Conservation (phyloP, 1,140 invertebrate genomes). For the Luehdorfia chinensis region DNA sequence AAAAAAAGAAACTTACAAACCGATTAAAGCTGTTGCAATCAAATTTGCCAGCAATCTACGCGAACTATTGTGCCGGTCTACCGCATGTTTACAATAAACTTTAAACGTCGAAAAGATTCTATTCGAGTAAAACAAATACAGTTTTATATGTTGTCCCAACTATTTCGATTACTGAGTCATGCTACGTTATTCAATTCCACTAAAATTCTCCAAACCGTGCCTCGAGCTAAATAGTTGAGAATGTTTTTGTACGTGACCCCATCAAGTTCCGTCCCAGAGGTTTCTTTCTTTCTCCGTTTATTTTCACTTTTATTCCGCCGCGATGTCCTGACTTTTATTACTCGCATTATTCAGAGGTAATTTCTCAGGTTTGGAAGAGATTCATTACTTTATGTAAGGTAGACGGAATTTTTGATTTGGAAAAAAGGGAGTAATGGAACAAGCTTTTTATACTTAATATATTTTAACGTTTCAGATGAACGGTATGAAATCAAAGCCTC, state of each 20-base stretch:
- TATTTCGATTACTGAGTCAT: not conserved
- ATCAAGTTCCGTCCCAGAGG: slow-evolving; percentile 37
- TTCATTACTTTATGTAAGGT: slow-evolving; percentile 16
- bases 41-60: too few relatives aligned
- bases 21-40: too few relatives aligned
- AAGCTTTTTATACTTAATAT: too few relatives aligned
- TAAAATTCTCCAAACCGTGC: slow-evolving; percentile 32
- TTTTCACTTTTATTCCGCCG: slow-evolving; percentile 35
- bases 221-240: slow-evolving; percentile 57
- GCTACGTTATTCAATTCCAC: slow-evolving; percentile 48
- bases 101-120: too few relatives aligned
- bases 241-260: slow-evolving; percentile 61
- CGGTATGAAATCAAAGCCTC: too few relatives aligned
- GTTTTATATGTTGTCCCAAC: not conserved
- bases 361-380: slow-evolving; percentile 24
- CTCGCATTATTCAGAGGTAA: slow-evolving; percentile 37
- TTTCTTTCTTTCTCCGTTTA: slow-evolving; percentile 33
- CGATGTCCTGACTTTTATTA: slow-evolving; percentile 45
- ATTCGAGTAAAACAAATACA: not conserved
- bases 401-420: not conserved
- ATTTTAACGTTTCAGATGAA: too few relatives aligned
- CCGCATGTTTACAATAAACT: too few relatives aligned
- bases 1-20: too few relatives aligned
- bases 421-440: not conserved
- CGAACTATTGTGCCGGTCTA: too few relatives aligned